phyloP scores from a whole-genome alignment of 1,140 invertebrate species.

The Sitodiplosis mosellana region DNA sequence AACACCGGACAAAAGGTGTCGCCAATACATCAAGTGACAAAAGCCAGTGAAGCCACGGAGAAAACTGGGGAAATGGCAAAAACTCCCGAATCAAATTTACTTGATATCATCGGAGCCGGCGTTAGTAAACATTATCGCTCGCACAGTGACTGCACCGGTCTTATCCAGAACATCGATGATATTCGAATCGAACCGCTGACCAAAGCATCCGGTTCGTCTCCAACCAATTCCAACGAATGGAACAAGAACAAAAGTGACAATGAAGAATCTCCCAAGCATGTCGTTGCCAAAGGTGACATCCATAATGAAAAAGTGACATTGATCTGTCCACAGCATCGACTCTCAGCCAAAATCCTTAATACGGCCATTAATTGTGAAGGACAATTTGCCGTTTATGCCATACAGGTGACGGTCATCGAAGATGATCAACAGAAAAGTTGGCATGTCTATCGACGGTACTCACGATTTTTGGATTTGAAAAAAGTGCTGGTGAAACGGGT shows the following conservation, averaged over 20 bases:
- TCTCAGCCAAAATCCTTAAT: slow-evolving; percentile 5
- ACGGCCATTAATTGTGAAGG: slow-evolving; percentile 4
- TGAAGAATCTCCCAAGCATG: not conserved
- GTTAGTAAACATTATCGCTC: slow-evolving; percentile 2
- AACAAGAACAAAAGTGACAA: not conserved
- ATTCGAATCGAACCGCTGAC: not conserved
- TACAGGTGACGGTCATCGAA: slow-evolving; percentile 40
- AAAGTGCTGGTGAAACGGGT: slow-evolving; percentile 2
- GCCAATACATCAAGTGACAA: no score
- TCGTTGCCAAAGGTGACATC: not conserved
- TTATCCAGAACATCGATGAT: slow-evolving; percentile 1
- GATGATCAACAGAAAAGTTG: slow-evolving; percentile 46
- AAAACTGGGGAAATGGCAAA: not conserved
- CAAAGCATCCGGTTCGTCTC: not conserved
- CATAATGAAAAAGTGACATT: not conserved
- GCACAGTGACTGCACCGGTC: slow-evolving; percentile 4
- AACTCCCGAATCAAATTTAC: not conserved
- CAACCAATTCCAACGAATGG: not conserved
- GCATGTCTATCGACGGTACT: slow-evolving; percentile 65
- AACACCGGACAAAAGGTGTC: no score
- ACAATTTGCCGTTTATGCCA: slow-evolving; percentile 64
- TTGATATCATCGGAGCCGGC: not conserved
- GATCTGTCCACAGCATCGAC: not conserved
- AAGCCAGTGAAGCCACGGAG: no score
- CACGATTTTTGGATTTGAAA: slow-evolving; percentile 5